Conservation (phyloP, 92 coral and sea anemone species). For the Umimayanthus kanabou region DNA sequence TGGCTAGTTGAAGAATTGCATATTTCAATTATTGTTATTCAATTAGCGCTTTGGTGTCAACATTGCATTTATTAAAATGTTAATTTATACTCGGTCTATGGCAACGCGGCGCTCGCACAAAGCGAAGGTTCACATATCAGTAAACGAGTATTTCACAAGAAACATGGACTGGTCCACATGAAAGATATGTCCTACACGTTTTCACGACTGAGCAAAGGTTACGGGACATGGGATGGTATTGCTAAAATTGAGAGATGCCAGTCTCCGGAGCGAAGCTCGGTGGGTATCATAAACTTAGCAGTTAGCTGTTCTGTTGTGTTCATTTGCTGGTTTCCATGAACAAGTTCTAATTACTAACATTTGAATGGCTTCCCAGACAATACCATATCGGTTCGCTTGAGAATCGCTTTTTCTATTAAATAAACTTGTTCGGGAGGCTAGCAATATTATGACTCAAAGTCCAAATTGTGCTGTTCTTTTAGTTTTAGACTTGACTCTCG, state of each 20-base stretch:
- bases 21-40: not conserved
- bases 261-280: constrained; percentile 45
- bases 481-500: too few species aligned
- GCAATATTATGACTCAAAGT: too few species aligned
- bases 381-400: not conserved
- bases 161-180: not conserved
- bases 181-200: constrained; percentile 59
- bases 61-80: constrained; percentile 10
- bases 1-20: not conserved
- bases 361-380: constrained; percentile 18
- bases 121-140: not conserved
- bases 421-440: not conserved
- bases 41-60: constrained; percentile 11
- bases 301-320: constrained; percentile 15
- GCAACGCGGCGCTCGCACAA: constrained; percentile 27
- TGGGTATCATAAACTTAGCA: not conserved
- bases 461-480: not conserved
- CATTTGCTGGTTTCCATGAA: constrained; percentile 6
- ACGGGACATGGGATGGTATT: constrained; percentile 95
- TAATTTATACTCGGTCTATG: constrained; percentile 20
- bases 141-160: not conserved
- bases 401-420: not conserved
- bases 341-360: constrained; percentile 18
- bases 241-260: constrained; percentile 88
- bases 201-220: constrained; percentile 91